Percentiles rank a stretch among this genome's conserved stretches.
phyloP scores from a whole-genome alignment of 2,113 vertebrate species.

The Hirundichthys speculiger region DNA sequence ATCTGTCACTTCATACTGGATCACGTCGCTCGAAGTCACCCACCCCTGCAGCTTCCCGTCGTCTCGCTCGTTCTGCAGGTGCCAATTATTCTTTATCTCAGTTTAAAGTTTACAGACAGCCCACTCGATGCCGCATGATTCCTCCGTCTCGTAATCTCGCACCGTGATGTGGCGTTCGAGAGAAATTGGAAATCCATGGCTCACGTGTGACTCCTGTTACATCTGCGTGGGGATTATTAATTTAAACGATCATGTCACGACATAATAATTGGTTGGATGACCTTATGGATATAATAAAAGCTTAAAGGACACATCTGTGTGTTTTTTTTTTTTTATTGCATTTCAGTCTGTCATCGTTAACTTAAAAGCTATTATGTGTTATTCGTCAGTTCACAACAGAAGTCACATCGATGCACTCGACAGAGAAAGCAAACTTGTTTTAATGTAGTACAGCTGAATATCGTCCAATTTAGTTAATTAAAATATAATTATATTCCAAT shows the following conservation, averaged over 20 bases:
- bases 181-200: conserved; percentile 9
- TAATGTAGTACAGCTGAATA: no score
- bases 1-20: conserved; percentile 50
- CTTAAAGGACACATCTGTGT: conserved; percentile 15
- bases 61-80: conserved; percentile 15
- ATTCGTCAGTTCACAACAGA: no score
- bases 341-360: conserved; percentile 1
- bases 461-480: no score
- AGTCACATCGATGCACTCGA: no score
- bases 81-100: conserved; percentile 19
- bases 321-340: conserved; percentile 13
- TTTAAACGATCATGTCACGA: conserved; percentile 20
- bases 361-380: not conserved
- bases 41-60: not conserved
- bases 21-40: conserved; percentile 10
- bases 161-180: not conserved
- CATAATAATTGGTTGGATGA: conserved; percentile 4
- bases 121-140: not conserved
- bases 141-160: not conserved
- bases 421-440: no score
- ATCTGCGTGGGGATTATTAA: conserved; percentile 1
- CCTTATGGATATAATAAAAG: conserved; percentile 8
- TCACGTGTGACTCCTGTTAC: conserved; percentile 1
- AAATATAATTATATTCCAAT: no score
- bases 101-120: not conserved